Conservation (phyloP, 2,113 vertebrate genomes). For the Austrofundulus limnaeus region DNA sequence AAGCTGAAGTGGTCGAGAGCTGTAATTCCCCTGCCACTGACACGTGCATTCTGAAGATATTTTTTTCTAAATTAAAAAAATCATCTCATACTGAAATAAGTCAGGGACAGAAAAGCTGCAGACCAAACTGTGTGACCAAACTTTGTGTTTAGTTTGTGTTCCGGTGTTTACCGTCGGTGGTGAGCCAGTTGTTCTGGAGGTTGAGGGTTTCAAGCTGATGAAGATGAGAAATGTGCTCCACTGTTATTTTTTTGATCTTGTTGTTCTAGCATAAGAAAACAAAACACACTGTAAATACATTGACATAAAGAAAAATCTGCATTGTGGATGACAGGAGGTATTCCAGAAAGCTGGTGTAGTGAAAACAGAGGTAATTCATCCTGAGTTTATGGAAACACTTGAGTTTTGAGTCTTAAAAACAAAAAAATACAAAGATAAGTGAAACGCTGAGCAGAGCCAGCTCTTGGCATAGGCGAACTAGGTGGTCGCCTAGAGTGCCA, state of each 20-base stretch:
- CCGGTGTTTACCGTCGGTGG: constrained; percentile 83
- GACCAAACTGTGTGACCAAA: not conserved
- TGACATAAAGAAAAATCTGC: not conserved
- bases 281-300: constrained; percentile 28
- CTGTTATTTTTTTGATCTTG: constrained; percentile 89
- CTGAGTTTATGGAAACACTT: no score
- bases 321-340: not conserved
- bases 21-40: not conserved
- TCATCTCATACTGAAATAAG: no score
- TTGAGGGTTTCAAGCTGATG: constrained; percentile 91
- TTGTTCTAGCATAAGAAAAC: constrained; percentile 85
- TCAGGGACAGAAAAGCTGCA: not conserved
- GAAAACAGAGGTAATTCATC: no score
- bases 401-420: no score
- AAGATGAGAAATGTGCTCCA: constrained; percentile 88
- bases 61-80: not conserved
- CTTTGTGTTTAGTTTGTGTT: not conserved
- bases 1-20: not conserved
- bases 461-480: no score
- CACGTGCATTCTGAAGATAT: constrained; percentile 1
- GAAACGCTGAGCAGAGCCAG: not conserved
- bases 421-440: no score
- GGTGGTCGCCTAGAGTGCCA: no score
- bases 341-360: not conserved
- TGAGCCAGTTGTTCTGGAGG: constrained; percentile 95